Evolutionary conservation across 2,113 vertebrate genomes (phyloP), one percentile per base, ranked within the genome.

Genomic region (Ceyx melanurus): DNA sequence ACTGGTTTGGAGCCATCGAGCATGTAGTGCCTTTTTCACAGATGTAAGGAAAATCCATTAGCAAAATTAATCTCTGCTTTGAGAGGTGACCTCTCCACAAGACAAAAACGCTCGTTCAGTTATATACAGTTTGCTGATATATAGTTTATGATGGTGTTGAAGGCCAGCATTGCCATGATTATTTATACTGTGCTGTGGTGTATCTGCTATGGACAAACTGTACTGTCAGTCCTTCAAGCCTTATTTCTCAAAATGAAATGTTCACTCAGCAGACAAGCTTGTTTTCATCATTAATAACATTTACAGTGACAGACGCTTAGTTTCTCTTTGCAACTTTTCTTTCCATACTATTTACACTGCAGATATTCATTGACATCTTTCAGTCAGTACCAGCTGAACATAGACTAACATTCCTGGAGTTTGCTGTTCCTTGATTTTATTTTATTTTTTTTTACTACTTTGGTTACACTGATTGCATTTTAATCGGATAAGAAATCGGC

Each of bases 11-110:
- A 71, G 58, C 89, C 79, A 46, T 60, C 57, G 43, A 67, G 74
- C 22, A 42, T 8, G 33, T 15, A 50, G 70, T 70, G 76, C 51
- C 81, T 94, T 94, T 91, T 73, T 72, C 77, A 74, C 73, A 70
- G 92, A 94, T 77, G 82, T 77, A 92, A 89, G 96, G 94, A 90
- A 96, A 96, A 96, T 25, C 71, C 93, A 95, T 89, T 92, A 94
- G 67, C 20, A 81, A 94, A 91, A 92, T 91, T 82, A 88, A 92
- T 91, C 80, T 94, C 61, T 84, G 68, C 93, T 97, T 84, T 5
- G 35, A 92, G 86, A 91, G 42, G 54, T 71, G 67, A 62, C 82
- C 58, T 71, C 22, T 88, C 77, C 21, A 13, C 42, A 43, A 88
- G 81, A 31, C 82, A 51, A 68, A 74, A 95, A 83, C 60, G 86